phyloP scores from a whole-genome alignment of 2,888 invertebrate species.

The Parnassius mnemosyne region DNA sequence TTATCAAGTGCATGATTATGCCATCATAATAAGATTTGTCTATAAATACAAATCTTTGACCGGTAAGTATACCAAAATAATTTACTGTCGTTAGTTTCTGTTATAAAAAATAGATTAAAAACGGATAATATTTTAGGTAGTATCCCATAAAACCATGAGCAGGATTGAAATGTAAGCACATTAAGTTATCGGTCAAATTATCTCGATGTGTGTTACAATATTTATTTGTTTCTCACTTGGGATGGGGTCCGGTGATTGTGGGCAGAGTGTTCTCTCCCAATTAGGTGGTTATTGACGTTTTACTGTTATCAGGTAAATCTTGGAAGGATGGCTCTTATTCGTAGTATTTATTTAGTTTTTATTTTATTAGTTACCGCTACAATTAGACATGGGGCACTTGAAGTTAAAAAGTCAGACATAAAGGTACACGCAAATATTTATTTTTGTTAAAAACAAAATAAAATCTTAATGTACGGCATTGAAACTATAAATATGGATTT shows the following conservation, averaged over 20 bases:
- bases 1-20: no score
- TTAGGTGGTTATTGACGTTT: conserved; percentile 81
- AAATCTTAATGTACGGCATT: no score
- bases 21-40: no score
- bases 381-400: no score
- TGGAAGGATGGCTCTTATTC: conserved; percentile 59
- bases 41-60: no score
- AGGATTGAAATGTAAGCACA: conserved; percentile 79
- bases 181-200: conserved; percentile 77
- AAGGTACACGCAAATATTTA: no score
- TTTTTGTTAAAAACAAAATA: no score
- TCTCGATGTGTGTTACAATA: conserved; percentile 76
- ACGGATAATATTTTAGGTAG: conserved; percentile 61
- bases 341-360: conserved; percentile 44
- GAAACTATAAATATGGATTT: no score
- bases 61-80: neutral
- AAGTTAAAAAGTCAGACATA: no score
- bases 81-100: neutral
- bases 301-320: conserved; percentile 76
- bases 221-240: conserved; percentile 77
- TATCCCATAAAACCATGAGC: conserved; percentile 79
- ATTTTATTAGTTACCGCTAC: neutral
- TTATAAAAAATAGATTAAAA: conserved; percentile 28
- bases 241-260: conserved; percentile 60
- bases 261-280: conserved; percentile 74